Evolutionary conservation across 2,888 invertebrate genomes (phyloP), one percentile per base, ranked within the genome.

Genomic region (Papilio demoleus): DNA sequence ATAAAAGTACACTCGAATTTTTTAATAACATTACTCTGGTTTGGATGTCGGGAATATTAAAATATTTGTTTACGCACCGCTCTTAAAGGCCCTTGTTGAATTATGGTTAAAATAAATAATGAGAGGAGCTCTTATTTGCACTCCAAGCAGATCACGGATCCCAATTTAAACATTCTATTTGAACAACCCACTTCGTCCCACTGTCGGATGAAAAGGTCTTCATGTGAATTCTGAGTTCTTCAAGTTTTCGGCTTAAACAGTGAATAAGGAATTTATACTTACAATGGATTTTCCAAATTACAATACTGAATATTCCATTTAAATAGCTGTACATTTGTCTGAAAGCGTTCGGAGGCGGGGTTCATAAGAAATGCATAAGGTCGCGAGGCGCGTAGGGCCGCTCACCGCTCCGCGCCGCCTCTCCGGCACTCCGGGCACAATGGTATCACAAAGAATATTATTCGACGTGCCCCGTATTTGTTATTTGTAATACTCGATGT

Each of bases 301-400:
- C 83, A 82, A 83, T 85, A 83, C 86, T 87, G 84, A 89, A 90
- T 88, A 89, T 88, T 88, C 86, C 77, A 88, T 88, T 85, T 85
- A 86, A 87, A 88, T 86, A 83, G 85, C 87, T 81, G 83, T 81
- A 87, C 87, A 87, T 88, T 89, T 88, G 85, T 87, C 85, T 85
- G 82, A 87, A 88, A 87, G 87, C 85, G 83, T 86, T 86, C 80
- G 70, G 80, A 83, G 81, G 74, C 73, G 74, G 76, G 74, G 74
- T 77, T 88, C 86, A 89, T 90, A 88, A 88, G 81, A 81, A 86
- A 88, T 89, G 87, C 85, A 89, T 86, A 82, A 81, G 85, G 85
- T 86, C 85, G 78, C 81, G 69, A 74, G 75, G 72, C 74, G 75
- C 73, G 79, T 81, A 81, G 80, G 78, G 81, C 82, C 79, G 77